Percentiles rank a stretch among this genome's conserved stretches.
These are phyloP conservation scores for Pristionchus japonicus DNA, from an alignment of 2,888 invertebrate species.

Conservation along the genomic window DNA sequence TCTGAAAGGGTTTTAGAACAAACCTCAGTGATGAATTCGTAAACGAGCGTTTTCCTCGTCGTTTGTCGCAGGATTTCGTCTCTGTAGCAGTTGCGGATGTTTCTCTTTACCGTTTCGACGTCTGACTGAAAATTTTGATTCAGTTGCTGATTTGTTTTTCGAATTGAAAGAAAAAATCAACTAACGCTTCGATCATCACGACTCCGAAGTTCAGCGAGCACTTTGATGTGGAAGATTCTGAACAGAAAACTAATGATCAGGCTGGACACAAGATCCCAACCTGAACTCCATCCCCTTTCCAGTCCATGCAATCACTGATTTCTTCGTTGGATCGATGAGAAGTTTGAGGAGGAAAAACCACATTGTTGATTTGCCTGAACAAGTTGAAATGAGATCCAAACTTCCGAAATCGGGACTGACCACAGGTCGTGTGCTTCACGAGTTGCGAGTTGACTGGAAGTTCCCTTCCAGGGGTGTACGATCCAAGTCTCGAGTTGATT, in stretches of 20 bases:
- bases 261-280: too few species aligned
- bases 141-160: not conserved
- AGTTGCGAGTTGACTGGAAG: too few species aligned
- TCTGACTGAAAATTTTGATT: not conserved
- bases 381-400: too few species aligned
- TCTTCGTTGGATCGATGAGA: not conserved
- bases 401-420: too few species aligned
- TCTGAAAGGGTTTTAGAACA: not conserved
- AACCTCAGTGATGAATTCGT: not conserved
- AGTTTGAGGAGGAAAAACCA: not conserved
- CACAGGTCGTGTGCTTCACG: too few species aligned
- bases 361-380: not conserved
- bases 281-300: slow-evolving; percentile 3
- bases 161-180: not conserved
- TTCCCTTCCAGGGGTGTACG: too few species aligned
- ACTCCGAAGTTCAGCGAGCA: not conserved
- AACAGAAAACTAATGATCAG: too few species aligned
- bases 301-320: not conserved
- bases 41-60: not conserved
- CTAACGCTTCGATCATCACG: not conserved
- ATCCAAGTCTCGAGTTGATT: too few species aligned
- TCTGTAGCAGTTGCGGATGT: not conserved
- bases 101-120: not conserved
- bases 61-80: not conserved
- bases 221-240: not conserved